These are phyloP conservation scores for Cephus cinctus DNA, from an alignment of 1,140 invertebrate genomes.

Conservation along the genomic window DNA sequence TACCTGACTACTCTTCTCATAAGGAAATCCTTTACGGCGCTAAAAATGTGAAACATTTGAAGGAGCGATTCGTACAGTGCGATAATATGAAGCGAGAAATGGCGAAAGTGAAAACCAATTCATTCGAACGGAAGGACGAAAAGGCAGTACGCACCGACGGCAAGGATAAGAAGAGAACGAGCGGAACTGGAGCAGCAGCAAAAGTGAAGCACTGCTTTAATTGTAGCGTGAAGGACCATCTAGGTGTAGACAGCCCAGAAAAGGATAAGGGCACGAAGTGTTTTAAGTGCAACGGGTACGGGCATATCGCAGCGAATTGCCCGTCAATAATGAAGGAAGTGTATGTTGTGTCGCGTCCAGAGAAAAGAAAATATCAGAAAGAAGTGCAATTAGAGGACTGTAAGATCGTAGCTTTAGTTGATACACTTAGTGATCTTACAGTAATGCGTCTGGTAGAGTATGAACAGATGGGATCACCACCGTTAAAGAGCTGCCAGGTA, in stretches of 20 bases:
- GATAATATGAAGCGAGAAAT: constrained; percentile 10
- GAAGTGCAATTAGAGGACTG: constrained; percentile 1
- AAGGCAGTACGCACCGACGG: neutral
- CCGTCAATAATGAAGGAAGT: neutral
- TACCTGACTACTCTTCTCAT: constrained; percentile 29
- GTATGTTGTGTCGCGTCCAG: too few relatives aligned
- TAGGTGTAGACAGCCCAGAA: constrained; percentile 4
- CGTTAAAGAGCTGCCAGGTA: constrained; percentile 3
- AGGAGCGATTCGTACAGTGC: constrained; percentile 22
- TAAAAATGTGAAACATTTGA: constrained; percentile 27
- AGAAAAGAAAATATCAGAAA: constrained; percentile 4
- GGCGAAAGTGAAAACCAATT: neutral
- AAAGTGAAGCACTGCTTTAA: constrained; percentile 5
- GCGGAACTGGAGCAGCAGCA: constrained; percentile 6
- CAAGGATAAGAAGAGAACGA: neutral
- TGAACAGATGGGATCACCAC: constrained; percentile 14
- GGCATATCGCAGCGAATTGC: constrained; percentile 12
- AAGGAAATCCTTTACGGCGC: constrained; percentile 43
- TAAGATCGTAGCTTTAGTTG: constrained; percentile 13
- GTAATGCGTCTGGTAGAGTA: constrained; percentile 10
- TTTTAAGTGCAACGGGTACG: constrained; percentile 16
- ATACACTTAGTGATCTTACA: constrained; percentile 16
- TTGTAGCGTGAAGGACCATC: constrained; percentile 8
- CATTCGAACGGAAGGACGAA: constrained; percentile 6
- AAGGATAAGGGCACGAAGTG: constrained; percentile 13